Conservation (phyloP, 2,113 vertebrate species). For the Haemorhous mexicanus region DNA sequence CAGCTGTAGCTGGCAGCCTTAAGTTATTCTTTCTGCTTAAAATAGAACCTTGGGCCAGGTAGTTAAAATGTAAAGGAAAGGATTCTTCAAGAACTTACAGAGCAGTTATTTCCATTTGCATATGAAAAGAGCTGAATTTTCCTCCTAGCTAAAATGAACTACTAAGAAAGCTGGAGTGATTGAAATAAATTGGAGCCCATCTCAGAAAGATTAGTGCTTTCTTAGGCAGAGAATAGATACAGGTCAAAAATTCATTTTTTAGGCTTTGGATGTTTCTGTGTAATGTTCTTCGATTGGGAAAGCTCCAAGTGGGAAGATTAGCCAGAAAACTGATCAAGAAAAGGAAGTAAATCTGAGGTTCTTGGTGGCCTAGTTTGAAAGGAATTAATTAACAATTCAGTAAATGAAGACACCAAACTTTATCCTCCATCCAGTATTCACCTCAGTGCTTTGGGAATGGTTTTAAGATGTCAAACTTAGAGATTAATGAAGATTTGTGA, state of each 20-base stretch:
- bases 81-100: not conserved
- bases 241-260: slow-evolving; percentile 31
- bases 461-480: slow-evolving; percentile 20
- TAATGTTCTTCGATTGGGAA: not conserved
- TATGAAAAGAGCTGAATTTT: slow-evolving; percentile 20
- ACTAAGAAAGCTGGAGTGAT: not conserved
- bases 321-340: slow-evolving; percentile 19
- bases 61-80: slow-evolving; percentile 26
- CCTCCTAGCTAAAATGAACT: not conserved
- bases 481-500: slow-evolving; percentile 37
- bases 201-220: slow-evolving; percentile 28
- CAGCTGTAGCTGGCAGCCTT: not conserved
- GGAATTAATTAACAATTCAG: slow-evolving; percentile 53
- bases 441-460: slow-evolving; percentile 32
- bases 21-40: slow-evolving; percentile 5
- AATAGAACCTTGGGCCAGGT: slow-evolving; percentile 12
- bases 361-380: slow-evolving; percentile 1
- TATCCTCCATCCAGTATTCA: slow-evolving; percentile 32
- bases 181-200: slow-evolving; percentile 40
- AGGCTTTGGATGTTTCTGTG: not conserved
- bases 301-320: slow-evolving; percentile 22
- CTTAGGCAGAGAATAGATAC: not conserved
- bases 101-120: slow-evolving; percentile 6
- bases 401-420: slow-evolving; percentile 57
- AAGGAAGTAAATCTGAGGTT: slow-evolving; percentile 21